Evolutionary conservation across 2,797 vertebrate species (phyloP).

Genomic region (Mus spretus): DNA sequence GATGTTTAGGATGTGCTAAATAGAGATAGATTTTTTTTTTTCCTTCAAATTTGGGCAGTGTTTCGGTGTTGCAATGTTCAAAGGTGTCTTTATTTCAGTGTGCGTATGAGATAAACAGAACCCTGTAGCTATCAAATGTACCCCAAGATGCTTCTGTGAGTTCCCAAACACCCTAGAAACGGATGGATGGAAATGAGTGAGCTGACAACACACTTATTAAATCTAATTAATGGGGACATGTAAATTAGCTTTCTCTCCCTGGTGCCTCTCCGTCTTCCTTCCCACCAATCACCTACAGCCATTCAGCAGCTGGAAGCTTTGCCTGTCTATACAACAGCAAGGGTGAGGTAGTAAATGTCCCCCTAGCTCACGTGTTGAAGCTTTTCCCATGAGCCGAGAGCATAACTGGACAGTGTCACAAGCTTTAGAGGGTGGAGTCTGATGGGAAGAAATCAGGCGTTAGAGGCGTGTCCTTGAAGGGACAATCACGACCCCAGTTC

Average conservation of each 20-base stretch:
- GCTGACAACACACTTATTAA: constrained; percentile 25
- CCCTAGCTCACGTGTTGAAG: background rate
- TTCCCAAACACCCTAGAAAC: background rate
- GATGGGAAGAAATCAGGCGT: background rate
- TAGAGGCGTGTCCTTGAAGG: background rate
- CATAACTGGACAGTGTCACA: background rate
- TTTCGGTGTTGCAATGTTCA: constrained; percentile 20
- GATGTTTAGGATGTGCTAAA: constrained; percentile 62
- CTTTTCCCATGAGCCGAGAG: background rate
- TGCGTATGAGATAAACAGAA: background rate
- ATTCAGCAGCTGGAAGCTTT: background rate
- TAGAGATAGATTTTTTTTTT: constrained; percentile 38
- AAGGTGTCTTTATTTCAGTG: constrained; percentile 42
- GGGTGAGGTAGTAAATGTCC: background rate
- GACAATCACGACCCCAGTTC: background rate
- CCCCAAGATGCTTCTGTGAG: background rate
- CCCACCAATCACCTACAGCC: background rate
- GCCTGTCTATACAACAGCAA: background rate
- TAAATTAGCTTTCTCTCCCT: background rate
- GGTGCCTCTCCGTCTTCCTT: background rate
- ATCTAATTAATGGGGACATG: constrained; percentile 15
- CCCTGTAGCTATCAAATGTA: background rate
- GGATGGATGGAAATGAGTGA: background rate
- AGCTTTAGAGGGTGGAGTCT: background rate
- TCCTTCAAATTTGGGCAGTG: constrained; percentile 24